Conservation (phyloP, 2,888 invertebrate genomes). For the Odiellus spinosus region DNA sequence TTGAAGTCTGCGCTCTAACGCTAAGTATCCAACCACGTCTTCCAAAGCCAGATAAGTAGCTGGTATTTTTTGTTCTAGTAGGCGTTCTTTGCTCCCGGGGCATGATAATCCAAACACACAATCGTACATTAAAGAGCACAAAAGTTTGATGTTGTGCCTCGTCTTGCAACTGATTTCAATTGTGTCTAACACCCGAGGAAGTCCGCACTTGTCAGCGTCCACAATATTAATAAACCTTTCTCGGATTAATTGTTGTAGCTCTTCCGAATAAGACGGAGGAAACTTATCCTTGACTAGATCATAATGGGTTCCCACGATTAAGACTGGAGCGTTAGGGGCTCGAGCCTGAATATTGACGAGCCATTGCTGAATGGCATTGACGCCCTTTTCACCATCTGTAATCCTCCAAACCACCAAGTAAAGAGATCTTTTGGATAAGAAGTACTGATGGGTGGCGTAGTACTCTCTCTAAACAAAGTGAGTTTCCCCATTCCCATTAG, state of each 20-base stretch:
- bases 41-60: conserved; percentile 88
- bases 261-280: conserved; percentile 44
- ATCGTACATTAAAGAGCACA: conserved; percentile 83
- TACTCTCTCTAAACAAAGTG: conserved; percentile 50
- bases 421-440: conserved; percentile 80
- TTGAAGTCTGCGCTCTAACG: conserved; percentile 51
- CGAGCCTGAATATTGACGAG: conserved; percentile 86
- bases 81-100: conserved; percentile 73
- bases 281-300: conserved; percentile 57
- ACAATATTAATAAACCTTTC: conserved; percentile 76
- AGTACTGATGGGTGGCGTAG: conserved; percentile 97
- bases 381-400: conserved; percentile 73
- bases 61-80: conserved; percentile 86
- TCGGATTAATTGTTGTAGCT: conserved; percentile 71
- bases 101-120: conserved; percentile 79
- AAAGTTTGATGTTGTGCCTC: conserved; percentile 67
- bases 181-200: conserved; percentile 81
- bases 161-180: conserved; percentile 81
- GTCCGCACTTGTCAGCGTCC: conserved; percentile 87
- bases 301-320: conserved; percentile 91
- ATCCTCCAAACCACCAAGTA: conserved; percentile 92
- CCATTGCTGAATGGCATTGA: conserved; percentile 85
- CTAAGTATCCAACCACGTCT: conserved; percentile 69
- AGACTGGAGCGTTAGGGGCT: conserved; percentile 88
- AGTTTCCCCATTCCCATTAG: not conserved